Base-by-base conservation (phyloP, 2,113 vertebrate genomes). In the Tetrao urogallus region DNA sequence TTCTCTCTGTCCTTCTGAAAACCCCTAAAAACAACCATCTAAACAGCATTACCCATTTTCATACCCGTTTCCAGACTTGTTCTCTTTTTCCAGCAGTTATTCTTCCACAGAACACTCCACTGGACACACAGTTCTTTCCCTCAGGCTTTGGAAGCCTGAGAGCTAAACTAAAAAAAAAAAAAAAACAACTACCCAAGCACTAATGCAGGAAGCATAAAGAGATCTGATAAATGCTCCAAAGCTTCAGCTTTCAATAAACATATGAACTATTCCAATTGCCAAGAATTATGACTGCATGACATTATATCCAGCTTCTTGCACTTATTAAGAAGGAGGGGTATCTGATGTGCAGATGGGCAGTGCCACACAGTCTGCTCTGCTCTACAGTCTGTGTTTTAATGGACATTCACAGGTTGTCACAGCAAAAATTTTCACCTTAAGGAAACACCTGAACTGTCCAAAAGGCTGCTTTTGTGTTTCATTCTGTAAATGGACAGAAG, bases 211-310 rank as follows among this genome's bases (percentile, higher is more conserved):
- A 97, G 94, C 57, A 0, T 47, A 77, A 96, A 95, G 89, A 96
- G 79, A 95, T 96, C 92, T 94, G 75, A 95, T 96, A 96, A 93
- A 92, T 30, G 77, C 82, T 96, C 86, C 89, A 96, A 92, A 97
- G 85, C 93, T 69, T 89, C 92, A 86, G 78, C 86, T 94, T 96
- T 94, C 93, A 95, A 94, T 66, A 92, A 96, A 89, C 95, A 96
- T 79, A 87, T 71, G 94, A 95, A 95, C 92, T 94, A 73, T 20
- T 86, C 60, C 86, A 88, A 82, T 64, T 92, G 94, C 94, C 95
- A 94, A 95, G 81, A 95, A 92, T 90, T 93, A 88, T 94, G 88
- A 95, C 88, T 84, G 88, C 71, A 64, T 88, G 91, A 94, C 95
- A 96, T 77, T 86, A 80, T 77, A 94, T 69, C 96, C 86, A 95